Base-by-base conservation (phyloP, 2,888 invertebrate genomes). In the Dimorphilus gyrociliatus region DNA sequence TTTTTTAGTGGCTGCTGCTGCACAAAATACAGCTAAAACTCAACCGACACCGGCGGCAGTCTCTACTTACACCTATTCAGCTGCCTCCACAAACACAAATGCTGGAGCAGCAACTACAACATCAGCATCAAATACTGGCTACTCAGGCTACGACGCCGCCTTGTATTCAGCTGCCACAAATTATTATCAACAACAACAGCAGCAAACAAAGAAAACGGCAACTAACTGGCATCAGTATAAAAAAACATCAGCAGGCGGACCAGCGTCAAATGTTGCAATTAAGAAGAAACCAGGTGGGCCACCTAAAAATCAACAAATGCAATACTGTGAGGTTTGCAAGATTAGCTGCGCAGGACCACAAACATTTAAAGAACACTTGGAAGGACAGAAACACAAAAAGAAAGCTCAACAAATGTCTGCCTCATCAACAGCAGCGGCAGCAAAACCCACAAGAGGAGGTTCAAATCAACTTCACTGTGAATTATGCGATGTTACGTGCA, bases 331-430 rank as follows among this genome's bases (percentile, higher is more conserved):
- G 63, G 86, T 92, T 10, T 97, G 97, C 66, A 92, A 94, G 66
- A 92, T 94, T 53, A 90, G 88, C 54, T 92, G 86, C 64, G 86
- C 85, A 40, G 86, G 86, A 0, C 84, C 84, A 3, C 82, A 76
- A 69, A 84, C 85, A 0, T 86, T 84, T 60, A 72, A 81, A 42
- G 97, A 94, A 63, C 97, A 97, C 69, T 69, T 97, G 55, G 92
- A 92, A 59, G 97, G 97, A 0, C 90, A 92, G 65, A 86, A 88
- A 64, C 97, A 97, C 67, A 94, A 94, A 71, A 94, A 92, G 70
- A 85, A 92, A 62, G 94, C 92, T 62, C 82, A 78, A 1, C 76
- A 79, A 8, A 68, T 76, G 16, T 81, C 81, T 36, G 42, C 74
- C 39, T 47, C 52, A 1, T 43, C 50, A 12, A 43, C 53, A 1